Percentiles rank a stretch among this genome's conserved stretches.
Evolutionary conservation across 1,140 invertebrate species (phyloP).

Genomic region (Drosophila orosa): DNA sequence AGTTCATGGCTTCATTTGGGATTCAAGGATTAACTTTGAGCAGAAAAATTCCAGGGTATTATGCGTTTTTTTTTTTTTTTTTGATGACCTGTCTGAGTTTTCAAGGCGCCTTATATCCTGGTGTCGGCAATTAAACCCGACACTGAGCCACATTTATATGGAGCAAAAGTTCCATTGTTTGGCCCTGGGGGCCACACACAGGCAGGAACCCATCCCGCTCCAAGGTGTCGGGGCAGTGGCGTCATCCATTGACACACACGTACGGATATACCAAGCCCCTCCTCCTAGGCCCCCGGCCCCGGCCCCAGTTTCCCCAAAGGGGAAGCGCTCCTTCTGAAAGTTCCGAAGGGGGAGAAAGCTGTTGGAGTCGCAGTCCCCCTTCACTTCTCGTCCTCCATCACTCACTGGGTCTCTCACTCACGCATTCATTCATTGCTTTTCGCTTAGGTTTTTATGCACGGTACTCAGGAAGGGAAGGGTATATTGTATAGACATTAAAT

Average conservation of each 20-base stretch:
- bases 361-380: neutral
- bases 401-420: conserved; percentile 29
- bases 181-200: conserved; percentile 41
- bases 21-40: conserved; percentile 23
- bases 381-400: conserved; percentile 14
- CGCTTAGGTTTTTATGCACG: conserved; percentile 36
- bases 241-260: conserved; percentile 69
- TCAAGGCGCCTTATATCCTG: conserved; percentile 29
- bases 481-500: neutral
- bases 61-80: too few relatives aligned
- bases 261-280: conserved; percentile 13
- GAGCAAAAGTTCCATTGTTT: conserved; percentile 45
- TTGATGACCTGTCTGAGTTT: conserved; percentile 20
- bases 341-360: conserved; percentile 28
- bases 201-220: conserved; percentile 33
- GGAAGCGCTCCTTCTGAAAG: conserved; percentile 10
- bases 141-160: conserved; percentile 45
- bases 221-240: conserved; percentile 68
- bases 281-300: neutral
- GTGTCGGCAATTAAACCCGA: conserved; percentile 47
- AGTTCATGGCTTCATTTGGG: conserved; percentile 30
- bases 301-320: conserved; percentile 6
- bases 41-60: conserved; percentile 6
- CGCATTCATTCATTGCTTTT: conserved; percentile 58
- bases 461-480: neutral